Conservation (phyloP, 2,797 vertebrate genomes). For the Echiichthys vipera region DNA sequence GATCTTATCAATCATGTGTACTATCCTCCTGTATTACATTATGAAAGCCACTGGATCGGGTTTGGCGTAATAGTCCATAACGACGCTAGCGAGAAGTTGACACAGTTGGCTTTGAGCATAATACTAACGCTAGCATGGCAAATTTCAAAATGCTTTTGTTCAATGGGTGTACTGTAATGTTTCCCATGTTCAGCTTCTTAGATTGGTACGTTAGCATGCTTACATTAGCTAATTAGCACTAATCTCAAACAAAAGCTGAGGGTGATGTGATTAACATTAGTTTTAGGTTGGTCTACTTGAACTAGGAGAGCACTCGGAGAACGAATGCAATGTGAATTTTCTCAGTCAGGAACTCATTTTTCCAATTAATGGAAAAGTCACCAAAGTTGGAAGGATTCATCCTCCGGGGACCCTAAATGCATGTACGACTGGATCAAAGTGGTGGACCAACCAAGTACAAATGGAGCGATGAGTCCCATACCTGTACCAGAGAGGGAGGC, state of each 20-base stretch:
- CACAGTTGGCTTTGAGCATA: neutral
- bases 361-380: too few species aligned
- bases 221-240: neutral
- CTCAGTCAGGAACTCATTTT: too few species aligned
- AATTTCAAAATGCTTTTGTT: neutral
- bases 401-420: neutral
- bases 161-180: neutral
- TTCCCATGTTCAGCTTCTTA: neutral
- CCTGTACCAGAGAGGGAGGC: constrained; percentile 41
- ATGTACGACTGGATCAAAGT: neutral
- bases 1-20: constrained; percentile 5
- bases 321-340: too few species aligned
- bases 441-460: constrained; percentile 7
- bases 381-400: neutral
- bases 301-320: too few species aligned
- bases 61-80: neutral
- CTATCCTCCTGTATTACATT: neutral
- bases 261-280: neutral
- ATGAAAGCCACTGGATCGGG: neutral
- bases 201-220: neutral
- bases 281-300: too few species aligned
- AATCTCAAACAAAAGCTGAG: neutral
- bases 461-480: constrained; percentile 32
- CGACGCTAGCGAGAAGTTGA: neutral
- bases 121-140: neutral